Conservation (phyloP, 2,888 invertebrate species). For the Pristionchus japonicus region DNA sequence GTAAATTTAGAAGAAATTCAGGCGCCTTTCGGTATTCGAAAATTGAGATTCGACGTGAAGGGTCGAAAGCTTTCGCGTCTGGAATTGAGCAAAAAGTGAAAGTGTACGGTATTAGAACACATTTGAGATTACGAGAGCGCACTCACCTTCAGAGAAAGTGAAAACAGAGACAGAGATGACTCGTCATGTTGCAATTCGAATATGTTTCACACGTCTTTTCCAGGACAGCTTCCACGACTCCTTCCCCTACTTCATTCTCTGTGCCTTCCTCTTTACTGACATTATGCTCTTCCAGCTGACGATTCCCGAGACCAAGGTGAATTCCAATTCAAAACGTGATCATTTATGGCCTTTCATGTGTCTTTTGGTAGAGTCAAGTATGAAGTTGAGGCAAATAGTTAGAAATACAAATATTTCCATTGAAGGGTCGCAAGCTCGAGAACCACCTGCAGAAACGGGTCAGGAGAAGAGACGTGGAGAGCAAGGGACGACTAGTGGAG, state of each 20-base stretch:
- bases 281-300: background rate
- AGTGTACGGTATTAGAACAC: too few relatives aligned
- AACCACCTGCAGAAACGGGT: background rate
- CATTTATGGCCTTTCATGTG: too few relatives aligned
- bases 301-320: constrained; percentile 17
- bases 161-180: too few relatives aligned
- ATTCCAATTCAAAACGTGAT: too few relatives aligned
- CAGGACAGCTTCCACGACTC: background rate
- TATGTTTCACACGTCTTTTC: too few relatives aligned
- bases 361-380: too few relatives aligned
- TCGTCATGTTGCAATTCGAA: too few relatives aligned
- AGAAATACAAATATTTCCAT: too few relatives aligned
- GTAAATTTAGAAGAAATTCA: background rate
- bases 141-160: too few relatives aligned
- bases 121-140: too few relatives aligned
- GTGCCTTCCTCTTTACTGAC: background rate
- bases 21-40: background rate
- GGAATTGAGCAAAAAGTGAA: background rate
- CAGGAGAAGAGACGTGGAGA: background rate
- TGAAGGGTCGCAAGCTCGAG: constrained; percentile 5
- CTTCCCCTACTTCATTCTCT: background rate
- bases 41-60: background rate
- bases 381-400: too few relatives aligned
- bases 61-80: background rate
- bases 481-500: background rate